A percentile compares a stretch with the other conserved stretches of the same genome.
Evolutionary conservation across 2,113 vertebrate genomes (phyloP).

Genomic region (Emydura subglobosa): DNA sequence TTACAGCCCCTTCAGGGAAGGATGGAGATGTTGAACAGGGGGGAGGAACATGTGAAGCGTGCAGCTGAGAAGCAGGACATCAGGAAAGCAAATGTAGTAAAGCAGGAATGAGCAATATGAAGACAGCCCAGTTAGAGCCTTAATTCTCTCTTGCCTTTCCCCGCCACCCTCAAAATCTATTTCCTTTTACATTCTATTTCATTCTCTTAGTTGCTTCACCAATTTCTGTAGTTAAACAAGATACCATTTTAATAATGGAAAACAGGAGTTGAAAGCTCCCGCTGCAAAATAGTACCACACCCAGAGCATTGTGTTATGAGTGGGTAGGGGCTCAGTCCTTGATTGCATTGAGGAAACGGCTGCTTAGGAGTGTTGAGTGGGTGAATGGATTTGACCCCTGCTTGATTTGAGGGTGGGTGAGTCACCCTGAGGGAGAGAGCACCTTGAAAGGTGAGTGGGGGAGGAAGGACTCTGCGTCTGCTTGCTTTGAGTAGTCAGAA

Average conservation of each 20-base stretch:
- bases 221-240: not conserved
- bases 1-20: not conserved
- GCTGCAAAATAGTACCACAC: not conserved
- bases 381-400: accelerated
- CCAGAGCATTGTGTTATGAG: not conserved
- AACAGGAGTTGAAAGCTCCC: accelerated
- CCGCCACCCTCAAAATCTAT: not conserved
- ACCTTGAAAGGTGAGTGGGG: not conserved
- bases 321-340: not conserved
- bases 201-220: not conserved
- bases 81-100: not conserved
- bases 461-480: accelerated
- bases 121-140: not conserved
- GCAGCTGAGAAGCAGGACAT: not conserved
- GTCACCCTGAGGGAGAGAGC: not conserved
- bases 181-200: not conserved
- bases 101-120: not conserved
- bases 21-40: not conserved
- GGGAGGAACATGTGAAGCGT: not conserved
- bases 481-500: not conserved
- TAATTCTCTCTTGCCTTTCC: not conserved
- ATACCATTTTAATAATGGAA: not conserved
- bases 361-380: not conserved
- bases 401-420: not conserved
- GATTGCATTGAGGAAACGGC: not conserved